Evolutionary conservation across 1,140 invertebrate species (phyloP), one percentile per base, ranked within the genome.

Genomic region (Halesus radiatus): DNA sequence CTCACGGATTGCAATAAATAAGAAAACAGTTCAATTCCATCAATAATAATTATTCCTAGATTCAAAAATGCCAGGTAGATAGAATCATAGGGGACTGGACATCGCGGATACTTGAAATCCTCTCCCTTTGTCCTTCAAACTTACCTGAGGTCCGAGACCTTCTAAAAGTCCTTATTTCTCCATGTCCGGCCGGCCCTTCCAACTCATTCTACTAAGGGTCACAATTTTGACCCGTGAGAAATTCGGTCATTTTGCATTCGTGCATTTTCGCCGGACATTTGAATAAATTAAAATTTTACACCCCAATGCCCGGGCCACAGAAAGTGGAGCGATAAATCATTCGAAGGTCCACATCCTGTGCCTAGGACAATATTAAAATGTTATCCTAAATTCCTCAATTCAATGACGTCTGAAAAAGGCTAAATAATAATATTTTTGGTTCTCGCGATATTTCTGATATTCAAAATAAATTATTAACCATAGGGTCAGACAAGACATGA

Each of bases 221-320:
- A 74, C 66, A 8, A 29, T 16, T n/a, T 13, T 74, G 72, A 74
- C 72, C 72, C 52, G 72, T 74, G 72, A 74, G 72, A 74, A 74
- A 54, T 74, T 54, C 18, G 52, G 50, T 50, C 29, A 70, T 70
- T 70, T 54, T 29, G 52, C 72, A 56, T 54, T 32, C 26, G 52
- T 32, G 52, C 37, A 56, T 32, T 20, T 56, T 54, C 15, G 52
- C 72, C 13, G 72, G 72, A 74, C 72, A 54, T 74, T 54, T 74
- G 53, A 74, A 74, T 74, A 74, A 74, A 74, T 74, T 74, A 54
- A 56, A 56, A 74, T 74, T 74, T 74, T 54, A 54, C 72, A 74
- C 72, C 72, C 52, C 52, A 29, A 20, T 22, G 50, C 32, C 53
- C 50, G 15, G 22, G 23, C 72, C 23, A 22, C 45, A 70, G 66